These are phyloP conservation scores for Agapornis canus DNA, from an alignment of 2,797 vertebrate species.

Conservation along the genomic window DNA sequence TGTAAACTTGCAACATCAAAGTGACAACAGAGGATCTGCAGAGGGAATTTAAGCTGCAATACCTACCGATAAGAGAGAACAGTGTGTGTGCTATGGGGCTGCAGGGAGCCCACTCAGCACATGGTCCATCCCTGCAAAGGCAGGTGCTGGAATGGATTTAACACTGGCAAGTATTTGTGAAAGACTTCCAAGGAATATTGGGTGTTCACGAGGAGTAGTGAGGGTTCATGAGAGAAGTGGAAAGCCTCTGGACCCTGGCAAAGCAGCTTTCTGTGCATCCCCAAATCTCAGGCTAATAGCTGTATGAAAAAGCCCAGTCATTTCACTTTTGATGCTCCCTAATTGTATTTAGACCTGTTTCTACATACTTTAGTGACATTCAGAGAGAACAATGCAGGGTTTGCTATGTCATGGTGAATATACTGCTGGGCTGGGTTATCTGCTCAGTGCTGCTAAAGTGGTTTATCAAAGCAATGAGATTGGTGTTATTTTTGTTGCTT, in stretches of 20 bases:
- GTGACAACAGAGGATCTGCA: not conserved
- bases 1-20: not conserved
- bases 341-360: not conserved
- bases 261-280: not conserved
- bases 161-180: not conserved
- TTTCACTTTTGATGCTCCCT: not conserved
- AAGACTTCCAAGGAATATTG: not conserved
- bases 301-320: not conserved
- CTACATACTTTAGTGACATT: not conserved
- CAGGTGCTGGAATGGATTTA: not conserved
- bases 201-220: rapidly evolving
- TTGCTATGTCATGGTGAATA: not conserved
- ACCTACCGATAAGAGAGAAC: not conserved
- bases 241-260: not conserved
- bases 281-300: not conserved
- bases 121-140: not conserved
- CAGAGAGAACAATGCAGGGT: not conserved
- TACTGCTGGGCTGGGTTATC: not conserved
- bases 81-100: not conserved
- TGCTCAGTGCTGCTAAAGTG: not conserved
- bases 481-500: not conserved
- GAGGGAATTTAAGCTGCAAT: not conserved
- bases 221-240: not conserved
- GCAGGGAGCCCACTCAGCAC: not conserved
- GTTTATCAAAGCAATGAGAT: not conserved